Base-by-base conservation (phyloP, 64 coral and sea anemone genomes). In the Montipora cactus region DNA sequence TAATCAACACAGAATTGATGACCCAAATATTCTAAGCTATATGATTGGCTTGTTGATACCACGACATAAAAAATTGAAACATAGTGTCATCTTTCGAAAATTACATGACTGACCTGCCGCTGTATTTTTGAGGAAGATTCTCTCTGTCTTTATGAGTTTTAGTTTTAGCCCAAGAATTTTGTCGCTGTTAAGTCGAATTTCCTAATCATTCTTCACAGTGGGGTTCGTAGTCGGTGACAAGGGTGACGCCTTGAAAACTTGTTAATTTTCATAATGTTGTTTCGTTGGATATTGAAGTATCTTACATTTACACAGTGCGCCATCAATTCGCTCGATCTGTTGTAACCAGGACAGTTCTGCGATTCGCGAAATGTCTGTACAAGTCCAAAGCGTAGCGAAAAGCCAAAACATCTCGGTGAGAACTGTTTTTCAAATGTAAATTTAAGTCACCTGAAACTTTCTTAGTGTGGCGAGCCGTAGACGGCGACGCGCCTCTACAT, bases 41-140 rank as follows among this genome's bases (percentile, higher is more conserved):
- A 2, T 50, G 45, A 86, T 86, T 86, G 82, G 82, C 21, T 7
- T 66, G 44, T 51, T 50, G 7, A 22, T 71, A 49, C 82, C 64
- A 86, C 82, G 49, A n/a, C 61, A 86, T 86, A 21, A 86, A 86
- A 86, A 49, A 86, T 86, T 86, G 44, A 72, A 86, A 72, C 49
- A 28, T 67, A 67, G 67, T 86, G 82, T 47, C 82, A 71, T 70
- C 45, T 50, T 86, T 25, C 19, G 19, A 86, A 47, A 84, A 86
- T 86, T 71, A 64, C 44, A 21, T 21, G 15, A 46, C 62, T 8
- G 68, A 14, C 18, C 18, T 4, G 21, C 20, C 21, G 18, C 18
- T 71, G 68, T 21, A 71, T 71, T 23, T 23, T 4, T 71, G 8
- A 11, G 53, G 53, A 6, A 57, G 11, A 8, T 6, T 57, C 11